A percentile compares a stretch with the other conserved stretches of the same genome.
Evolutionary conservation across 2,888 invertebrate genomes (phyloP).

Genomic region (Metopia argyrocephala): DNA sequence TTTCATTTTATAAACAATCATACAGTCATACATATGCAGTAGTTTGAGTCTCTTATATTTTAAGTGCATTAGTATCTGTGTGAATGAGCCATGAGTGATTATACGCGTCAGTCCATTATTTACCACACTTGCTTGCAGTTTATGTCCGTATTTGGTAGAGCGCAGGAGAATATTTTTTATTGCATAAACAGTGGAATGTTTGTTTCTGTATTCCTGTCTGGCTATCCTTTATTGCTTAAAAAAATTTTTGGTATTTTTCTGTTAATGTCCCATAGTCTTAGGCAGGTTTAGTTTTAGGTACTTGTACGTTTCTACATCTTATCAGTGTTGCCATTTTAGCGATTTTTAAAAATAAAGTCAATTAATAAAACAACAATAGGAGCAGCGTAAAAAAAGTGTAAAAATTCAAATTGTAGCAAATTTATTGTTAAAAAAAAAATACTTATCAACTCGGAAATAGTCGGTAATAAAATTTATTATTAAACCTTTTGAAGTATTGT

Average conservation of each 20-base stretch:
- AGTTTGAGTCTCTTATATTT: too few relatives aligned
- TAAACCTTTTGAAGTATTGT: too few relatives aligned
- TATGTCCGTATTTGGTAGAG: neutral
- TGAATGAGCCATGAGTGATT: neutral
- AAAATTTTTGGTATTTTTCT: neutral
- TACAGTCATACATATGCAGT: too few relatives aligned
- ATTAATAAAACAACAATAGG: too few relatives aligned
- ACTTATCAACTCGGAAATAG: too few relatives aligned
- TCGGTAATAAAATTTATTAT: too few relatives aligned
- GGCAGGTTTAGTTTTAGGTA: neutral
- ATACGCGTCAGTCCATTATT: neutral
- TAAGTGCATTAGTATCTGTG: neutral
- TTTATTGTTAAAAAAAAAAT: too few relatives aligned
- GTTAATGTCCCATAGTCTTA: slow-evolving; percentile 7
- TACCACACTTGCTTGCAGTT: neutral
- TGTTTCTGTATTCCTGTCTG: neutral
- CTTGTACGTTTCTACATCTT: neutral
- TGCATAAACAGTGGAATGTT: neutral
- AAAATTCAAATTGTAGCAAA: too few relatives aligned
- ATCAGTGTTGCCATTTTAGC: slow-evolving; percentile 4
- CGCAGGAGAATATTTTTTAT: neutral
- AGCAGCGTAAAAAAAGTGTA: too few relatives aligned
- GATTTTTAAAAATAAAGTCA: neutral
- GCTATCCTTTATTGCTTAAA: neutral
- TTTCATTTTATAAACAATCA: too few relatives aligned